Base-by-base conservation (phyloP, 2,888 invertebrate genomes). In the Agelastica alni region DNA sequence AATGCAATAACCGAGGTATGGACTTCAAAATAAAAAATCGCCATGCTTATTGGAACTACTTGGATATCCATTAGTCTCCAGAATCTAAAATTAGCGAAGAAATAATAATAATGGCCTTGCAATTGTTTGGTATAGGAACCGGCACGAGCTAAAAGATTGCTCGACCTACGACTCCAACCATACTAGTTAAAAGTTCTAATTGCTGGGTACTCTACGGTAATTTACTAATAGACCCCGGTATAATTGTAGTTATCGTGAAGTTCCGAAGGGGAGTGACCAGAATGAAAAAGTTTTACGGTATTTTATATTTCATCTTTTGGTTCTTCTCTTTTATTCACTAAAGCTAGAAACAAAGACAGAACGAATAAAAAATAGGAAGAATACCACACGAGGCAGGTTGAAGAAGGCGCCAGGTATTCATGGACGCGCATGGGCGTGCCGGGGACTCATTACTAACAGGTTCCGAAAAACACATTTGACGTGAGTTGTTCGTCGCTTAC, bases 331-430 rank as follows among this genome's bases (percentile, higher is more conserved):
- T 62, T 64, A 64, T 64, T 64, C 62, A 62, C 14, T 31, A 56
- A 45, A 53, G 53, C 56, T 54, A 56, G 53, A 59, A 58, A 61
- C 56, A 34, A 20, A 45, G 20, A 45, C 4, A 10, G 12, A 12
- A n/a, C 16, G n/a, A 34, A 18, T 10, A 28, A 44, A 20, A 44
- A 32, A 43, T 5, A 43, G 31, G 22, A 16, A 9, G 32, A 44
- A 44, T 18, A 28, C 10, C 9, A n/a, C n/a, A 58, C 53, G 59
- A 57, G 58, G 56, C 53, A 58, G 59, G 60, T 58, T 61, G 58
- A 58, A 61, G 56, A 63, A 63, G 63, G 63, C 63, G 62, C 60
- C 62, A 62, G 62, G 60, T 62, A 64, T 62, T 59, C 60, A 55
- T 62, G 52, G 61, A 32, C 34, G 13, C 34, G 13, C 52, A 47